These are phyloP conservation scores for Pao palembangensis DNA, from an alignment of 2,113 vertebrate genomes.

Conservation along the genomic window DNA sequence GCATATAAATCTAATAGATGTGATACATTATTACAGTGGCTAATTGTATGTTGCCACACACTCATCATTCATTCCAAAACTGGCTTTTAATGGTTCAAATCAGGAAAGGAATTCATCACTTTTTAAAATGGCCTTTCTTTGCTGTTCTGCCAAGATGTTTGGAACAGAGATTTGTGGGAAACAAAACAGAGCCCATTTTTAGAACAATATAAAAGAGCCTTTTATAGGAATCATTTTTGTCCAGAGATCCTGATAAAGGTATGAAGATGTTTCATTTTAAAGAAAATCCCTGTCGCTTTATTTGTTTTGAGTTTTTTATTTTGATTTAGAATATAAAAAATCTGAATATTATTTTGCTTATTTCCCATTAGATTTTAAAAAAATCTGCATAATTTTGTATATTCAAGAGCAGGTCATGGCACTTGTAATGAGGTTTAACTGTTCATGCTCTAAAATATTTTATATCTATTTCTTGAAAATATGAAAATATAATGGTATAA, in stretches of 20 bases:
- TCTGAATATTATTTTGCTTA: neutral
- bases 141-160: conserved; percentile 21
- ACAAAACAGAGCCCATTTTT: conserved; percentile 28
- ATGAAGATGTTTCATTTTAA: no score
- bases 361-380: neutral
- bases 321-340: neutral
- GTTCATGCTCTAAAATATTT: no score
- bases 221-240: neutral
- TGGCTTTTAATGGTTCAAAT: conserved; percentile 69
- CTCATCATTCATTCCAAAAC: conserved; percentile 73
- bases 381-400: neutral
- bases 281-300: neutral
- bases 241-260: no score
- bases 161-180: conserved; percentile 17
- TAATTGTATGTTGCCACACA: conserved; percentile 70
- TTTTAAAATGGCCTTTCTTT: conserved; percentile 61
- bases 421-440: no score
- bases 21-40: conserved; percentile 69
- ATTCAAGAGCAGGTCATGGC: neutral
- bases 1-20: conserved; percentile 68
- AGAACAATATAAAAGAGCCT: conserved; percentile 7
- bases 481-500: no score
- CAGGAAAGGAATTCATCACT: conserved; percentile 69
- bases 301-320: neutral
- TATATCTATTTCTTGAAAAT: no score